Evolutionary conservation across 2,888 invertebrate species (phyloP), one percentile per base, ranked within the genome.

Genomic region (Nemotelus nigrinus): DNA sequence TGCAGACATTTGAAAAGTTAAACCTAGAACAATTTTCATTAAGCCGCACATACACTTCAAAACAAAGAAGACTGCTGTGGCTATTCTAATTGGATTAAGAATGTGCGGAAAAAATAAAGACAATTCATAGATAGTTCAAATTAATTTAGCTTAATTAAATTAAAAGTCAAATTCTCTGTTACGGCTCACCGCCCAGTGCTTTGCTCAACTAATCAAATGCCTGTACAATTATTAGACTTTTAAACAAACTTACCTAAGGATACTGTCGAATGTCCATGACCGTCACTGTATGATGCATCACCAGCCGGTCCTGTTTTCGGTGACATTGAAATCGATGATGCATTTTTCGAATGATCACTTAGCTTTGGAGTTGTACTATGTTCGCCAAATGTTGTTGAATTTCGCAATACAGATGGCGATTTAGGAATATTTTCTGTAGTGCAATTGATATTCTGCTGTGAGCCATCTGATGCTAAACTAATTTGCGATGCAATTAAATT

Each of bases 401-500:
- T 80, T 50, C 81, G 78, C 41, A 74, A 47, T 8, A 76, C 39
- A 3, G 65, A 80, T 65, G 80, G 80, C 8, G 82, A 81, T 48
- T 78, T 78, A 70, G 81, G 81, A 43, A 77, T 77, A 50, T 78
- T 80, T 25, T 82, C 82, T 43, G 58, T 79, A 50, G 77, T 82
- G 48, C 77, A 76, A 25, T 47, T 65, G 2, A 60, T 25, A 43
- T 50, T 79, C 63, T 80, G 77, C 74, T 78, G 68, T 45, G 74
- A 74, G 25, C 76, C 82, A 83, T 85, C 84, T 80, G 83, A 83
- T 53, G 81, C 81, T 80, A 84, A 81, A 80, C 81, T 80, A 80
- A 70, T 58, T 78, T 78, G 79, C 44, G 78, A 77, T 39, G 63
- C 70, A 67, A 74, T 74, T 1, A 57, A 45, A 71, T 65, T 77